phyloP scores from a whole-genome alignment of 2,888 invertebrate genomes.

The Calameuta filiformis region DNA sequence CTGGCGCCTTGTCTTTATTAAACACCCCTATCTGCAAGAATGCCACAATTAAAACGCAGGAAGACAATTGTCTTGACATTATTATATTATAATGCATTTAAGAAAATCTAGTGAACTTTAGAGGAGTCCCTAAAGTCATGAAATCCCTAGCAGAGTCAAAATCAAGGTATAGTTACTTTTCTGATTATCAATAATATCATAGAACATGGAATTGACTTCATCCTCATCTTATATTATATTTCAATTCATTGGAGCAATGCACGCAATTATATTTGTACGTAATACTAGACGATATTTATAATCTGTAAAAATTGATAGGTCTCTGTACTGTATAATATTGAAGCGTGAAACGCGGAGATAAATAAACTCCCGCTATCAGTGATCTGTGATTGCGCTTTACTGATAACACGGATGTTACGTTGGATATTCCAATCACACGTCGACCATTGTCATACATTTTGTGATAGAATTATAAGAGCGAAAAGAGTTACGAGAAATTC shows the following conservation, averaged over 20 bases:
- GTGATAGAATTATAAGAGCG: not conserved
- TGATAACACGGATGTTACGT: not conserved
- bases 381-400: not conserved
- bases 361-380: not conserved
- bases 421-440: not conserved
- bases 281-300: not conserved
- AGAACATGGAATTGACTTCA: not conserved
- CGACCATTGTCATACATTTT: not conserved
- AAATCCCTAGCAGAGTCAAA: not conserved
- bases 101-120: not conserved
- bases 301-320: not conserved
- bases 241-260: not conserved
- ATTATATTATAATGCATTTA: not conserved
- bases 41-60: not conserved
- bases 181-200: too few species aligned
- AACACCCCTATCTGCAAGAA: not conserved
- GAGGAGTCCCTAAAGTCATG: not conserved
- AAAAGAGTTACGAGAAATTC: not conserved
- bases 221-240: not conserved
- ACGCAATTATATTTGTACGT: not conserved
- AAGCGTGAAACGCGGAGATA: not conserved
- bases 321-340: not conserved
- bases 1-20: not conserved
- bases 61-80: not conserved
- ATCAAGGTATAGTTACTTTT: not conserved